Conservation (phyloP, 2,797 vertebrate species). For the Halcyon leucocephala region DNA sequence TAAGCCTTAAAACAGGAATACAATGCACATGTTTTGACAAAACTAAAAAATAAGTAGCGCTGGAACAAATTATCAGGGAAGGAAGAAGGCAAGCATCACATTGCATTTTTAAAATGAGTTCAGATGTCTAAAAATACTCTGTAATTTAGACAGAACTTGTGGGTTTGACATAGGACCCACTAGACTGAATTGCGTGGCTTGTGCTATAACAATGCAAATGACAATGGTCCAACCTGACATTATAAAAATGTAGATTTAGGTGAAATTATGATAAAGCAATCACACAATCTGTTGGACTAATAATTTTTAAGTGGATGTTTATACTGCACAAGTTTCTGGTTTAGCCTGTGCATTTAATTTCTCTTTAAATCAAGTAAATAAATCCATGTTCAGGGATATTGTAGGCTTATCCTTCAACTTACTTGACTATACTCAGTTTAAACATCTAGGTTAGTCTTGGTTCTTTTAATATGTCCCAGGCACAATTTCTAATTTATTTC, state of each 20-base stretch:
- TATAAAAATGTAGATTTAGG: not conserved
- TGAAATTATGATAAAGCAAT: not conserved
- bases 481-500: slow-evolving; percentile 46
- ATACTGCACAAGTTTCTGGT: not conserved
- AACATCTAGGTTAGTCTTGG: not conserved
- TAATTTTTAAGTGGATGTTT: slow-evolving; percentile 3
- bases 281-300: not conserved
- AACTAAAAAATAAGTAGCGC: not conserved
- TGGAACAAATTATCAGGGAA: not conserved
- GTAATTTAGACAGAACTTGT: not conserved
- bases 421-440: not conserved
- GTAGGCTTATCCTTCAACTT: not conserved
- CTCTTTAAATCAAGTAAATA: slow-evolving; percentile 18
- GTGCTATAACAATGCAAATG: not conserved
- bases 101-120: not conserved
- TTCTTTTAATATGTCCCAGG: slow-evolving; percentile 9
- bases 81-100: not conserved
- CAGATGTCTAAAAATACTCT: not conserved
- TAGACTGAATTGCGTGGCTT: not conserved
- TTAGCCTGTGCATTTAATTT: not conserved
- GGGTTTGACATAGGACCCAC: not conserved
- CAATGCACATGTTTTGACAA: not conserved
- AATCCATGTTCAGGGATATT: not conserved
- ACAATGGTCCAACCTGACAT: not conserved
- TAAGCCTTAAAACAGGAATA: not conserved